These are phyloP conservation scores for Nymphalis urticae DNA, from an alignment of 2,888 invertebrate genomes.

Conservation along the genomic window DNA sequence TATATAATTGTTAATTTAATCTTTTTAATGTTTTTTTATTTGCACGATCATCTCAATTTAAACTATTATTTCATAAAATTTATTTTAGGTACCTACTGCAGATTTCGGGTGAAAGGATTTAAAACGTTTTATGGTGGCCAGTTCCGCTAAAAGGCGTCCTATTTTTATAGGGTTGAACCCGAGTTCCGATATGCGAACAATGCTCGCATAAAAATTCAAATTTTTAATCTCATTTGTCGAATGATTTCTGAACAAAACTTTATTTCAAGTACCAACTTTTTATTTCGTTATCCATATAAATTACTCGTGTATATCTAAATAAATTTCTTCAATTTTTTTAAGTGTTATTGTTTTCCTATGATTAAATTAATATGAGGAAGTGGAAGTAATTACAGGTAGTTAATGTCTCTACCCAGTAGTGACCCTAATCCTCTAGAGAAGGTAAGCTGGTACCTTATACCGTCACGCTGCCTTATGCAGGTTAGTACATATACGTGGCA, in stretches of 20 bases:
- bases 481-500: no score
- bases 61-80: not conserved
- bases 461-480: no score
- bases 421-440: no score
- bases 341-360: no score
- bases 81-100: constrained; percentile 24
- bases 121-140: constrained; percentile 21
- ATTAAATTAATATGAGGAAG: no score
- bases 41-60: no score
- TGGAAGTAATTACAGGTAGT: no score
- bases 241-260: not conserved
- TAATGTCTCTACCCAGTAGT: no score
- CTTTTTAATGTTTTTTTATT: not conserved
- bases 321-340: no score
- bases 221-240: constrained; percentile 5
- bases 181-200: not conserved
- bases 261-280: not conserved
- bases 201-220: not conserved
- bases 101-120: constrained; percentile 25
- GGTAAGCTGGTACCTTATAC: no score
- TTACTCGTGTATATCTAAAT: no score
- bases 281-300: not conserved
- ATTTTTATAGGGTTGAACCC: not conserved
- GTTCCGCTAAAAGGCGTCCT: constrained; percentile 7
- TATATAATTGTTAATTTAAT: not conserved